These are phyloP conservation scores for Orthosia gracilis DNA, from an alignment of 2,888 invertebrate species.

Conservation along the genomic window DNA sequence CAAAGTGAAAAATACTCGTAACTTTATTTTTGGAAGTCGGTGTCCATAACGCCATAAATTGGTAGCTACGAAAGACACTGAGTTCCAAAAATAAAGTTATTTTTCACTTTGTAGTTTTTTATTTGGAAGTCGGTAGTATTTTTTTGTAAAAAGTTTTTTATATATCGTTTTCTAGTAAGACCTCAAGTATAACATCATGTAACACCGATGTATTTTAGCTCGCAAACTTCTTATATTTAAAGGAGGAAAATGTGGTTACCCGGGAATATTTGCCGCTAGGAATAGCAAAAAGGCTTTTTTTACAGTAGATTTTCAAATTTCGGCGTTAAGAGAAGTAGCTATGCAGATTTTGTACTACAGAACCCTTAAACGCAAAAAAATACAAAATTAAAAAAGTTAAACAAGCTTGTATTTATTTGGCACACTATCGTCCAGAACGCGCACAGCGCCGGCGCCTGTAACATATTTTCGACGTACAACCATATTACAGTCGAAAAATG, in stretches of 20 bases:
- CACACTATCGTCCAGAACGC: conserved; percentile 6
- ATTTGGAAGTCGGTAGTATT: no score
- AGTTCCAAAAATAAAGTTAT: no score
- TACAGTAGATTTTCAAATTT: neutral
- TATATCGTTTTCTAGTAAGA: neutral
- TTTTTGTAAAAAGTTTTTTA: no score
- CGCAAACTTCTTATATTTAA: conserved; percentile 17
- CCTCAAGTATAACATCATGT: neutral
- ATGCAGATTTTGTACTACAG: neutral
- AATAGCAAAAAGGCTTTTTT: conserved; percentile 19
- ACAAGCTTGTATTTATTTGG: conserved; percentile 27
- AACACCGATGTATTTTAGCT: conserved; percentile 9
- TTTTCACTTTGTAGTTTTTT: no score
- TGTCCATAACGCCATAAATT: no score
- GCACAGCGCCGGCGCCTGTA: neutral
- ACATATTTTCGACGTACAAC: conserved; percentile 42
- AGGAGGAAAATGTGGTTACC: conserved; percentile 28
- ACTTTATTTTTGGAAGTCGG: no score
- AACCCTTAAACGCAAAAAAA: conserved; percentile 1
- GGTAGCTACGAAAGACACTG: no score
- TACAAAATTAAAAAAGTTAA: conserved; percentile 29
- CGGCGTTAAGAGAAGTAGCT: neutral
- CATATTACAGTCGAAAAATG: conserved; percentile 47
- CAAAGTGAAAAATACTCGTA: no score
- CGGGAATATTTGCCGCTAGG: conserved; percentile 42